A percentile compares a stretch with the other conserved stretches of the same genome.
These are phyloP conservation scores for Ips nitidus DNA, from an alignment of 1,140 invertebrate species.

Conservation along the genomic window DNA sequence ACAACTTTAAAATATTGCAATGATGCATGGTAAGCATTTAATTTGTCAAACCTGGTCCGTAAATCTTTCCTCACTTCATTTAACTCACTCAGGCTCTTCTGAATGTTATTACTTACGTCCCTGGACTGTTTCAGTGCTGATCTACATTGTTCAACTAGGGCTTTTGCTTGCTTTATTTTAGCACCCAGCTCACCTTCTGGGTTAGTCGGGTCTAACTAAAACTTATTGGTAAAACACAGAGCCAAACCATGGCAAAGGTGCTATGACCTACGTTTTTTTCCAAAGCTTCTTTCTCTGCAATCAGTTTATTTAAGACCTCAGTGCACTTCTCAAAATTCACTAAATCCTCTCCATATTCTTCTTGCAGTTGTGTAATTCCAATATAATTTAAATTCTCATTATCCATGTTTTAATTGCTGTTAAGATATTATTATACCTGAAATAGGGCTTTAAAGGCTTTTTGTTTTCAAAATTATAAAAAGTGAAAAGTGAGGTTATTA, in stretches of 20 bases:
- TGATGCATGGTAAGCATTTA: constrained; percentile 62
- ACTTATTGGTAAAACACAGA: background rate
- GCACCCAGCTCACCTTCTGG: constrained; percentile 57
- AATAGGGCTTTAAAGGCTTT: too few relatives aligned
- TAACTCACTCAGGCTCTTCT: constrained; percentile 55
- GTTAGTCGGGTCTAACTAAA: constrained; percentile 62
- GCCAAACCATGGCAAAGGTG: too few relatives aligned
- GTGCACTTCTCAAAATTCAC: constrained; percentile 52
- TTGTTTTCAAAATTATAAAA: too few relatives aligned
- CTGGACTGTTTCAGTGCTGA: constrained; percentile 44
- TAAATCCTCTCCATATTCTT: constrained; percentile 52
- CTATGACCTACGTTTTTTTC: constrained; percentile 55
- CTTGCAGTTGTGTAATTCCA: constrained; percentile 11
- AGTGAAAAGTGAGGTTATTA: too few relatives aligned
- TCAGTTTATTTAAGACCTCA: constrained; percentile 50
- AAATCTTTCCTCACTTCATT: constrained; percentile 55
- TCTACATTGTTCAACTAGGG: constrained; percentile 48
- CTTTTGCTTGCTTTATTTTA: constrained; percentile 60
- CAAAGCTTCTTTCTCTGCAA: constrained; percentile 53
- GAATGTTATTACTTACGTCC: constrained; percentile 55
- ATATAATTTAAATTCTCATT: too few relatives aligned
- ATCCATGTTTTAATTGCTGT: too few relatives aligned
- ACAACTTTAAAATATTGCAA: constrained; percentile 66
- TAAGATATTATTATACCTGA: too few relatives aligned
- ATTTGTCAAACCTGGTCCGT: constrained; percentile 53